Evolutionary conservation across 1,140 invertebrate genomes (phyloP).

Genomic region (Drosophila lacteicornis): DNA sequence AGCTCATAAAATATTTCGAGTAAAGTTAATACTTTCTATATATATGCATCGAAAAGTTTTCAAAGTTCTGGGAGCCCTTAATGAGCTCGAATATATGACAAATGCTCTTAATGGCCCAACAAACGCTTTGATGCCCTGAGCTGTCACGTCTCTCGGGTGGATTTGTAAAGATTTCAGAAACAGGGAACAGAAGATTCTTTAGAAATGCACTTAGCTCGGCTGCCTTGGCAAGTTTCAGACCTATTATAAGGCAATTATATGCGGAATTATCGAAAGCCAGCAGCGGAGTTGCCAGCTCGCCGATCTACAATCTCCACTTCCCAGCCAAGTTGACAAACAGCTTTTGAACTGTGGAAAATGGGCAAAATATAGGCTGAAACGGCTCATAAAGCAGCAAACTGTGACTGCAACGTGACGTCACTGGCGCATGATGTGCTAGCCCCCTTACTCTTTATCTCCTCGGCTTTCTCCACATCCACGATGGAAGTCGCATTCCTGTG

Average conservation of each 20-base stretch:
- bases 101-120: constrained; percentile 65
- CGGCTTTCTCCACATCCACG: constrained; percentile 6
- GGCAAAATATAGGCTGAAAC: constrained; percentile 21
- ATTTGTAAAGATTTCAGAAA: constrained; percentile 48
- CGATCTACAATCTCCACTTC: constrained; percentile 8
- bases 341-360: constrained; percentile 38
- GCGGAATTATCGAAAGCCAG: constrained; percentile 31
- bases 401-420: constrained; percentile 43
- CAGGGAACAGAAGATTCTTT: constrained; percentile 7
- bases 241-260: constrained; percentile 31
- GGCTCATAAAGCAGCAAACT: constrained; percentile 55
- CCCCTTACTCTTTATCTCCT: neutral
- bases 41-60: constrained; percentile 37
- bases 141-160: constrained; percentile 24
- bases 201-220: constrained; percentile 15
- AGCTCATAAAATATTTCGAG: constrained; percentile 68
- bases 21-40: constrained; percentile 43
- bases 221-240: constrained; percentile 23
- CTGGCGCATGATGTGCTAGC: neutral
- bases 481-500: constrained; percentile 24
- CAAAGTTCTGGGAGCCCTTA: constrained; percentile 41
- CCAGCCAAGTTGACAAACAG: constrained; percentile 35
- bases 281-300: neutral
- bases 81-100: constrained; percentile 68
- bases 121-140: constrained; percentile 51